Evolutionary conservation across 2,888 invertebrate genomes (phyloP).

Genomic region (Epistrophe grossulariae): DNA sequence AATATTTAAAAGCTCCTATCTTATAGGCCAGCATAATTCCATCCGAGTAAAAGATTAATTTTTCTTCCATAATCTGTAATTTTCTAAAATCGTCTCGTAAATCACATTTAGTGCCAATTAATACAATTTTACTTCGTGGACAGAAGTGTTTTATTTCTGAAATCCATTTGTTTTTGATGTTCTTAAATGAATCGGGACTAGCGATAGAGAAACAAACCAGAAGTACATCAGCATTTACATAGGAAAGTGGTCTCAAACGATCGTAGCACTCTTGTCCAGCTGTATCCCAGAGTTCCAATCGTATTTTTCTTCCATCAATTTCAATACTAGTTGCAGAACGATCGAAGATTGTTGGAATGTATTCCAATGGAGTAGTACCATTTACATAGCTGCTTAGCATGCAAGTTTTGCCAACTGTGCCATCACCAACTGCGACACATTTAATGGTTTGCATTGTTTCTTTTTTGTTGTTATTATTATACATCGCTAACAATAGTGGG

Average conservation of each 20-base stretch:
- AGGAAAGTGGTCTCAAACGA: constrained; percentile 81
- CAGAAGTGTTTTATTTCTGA: no score
- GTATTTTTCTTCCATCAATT: constrained; percentile 83
- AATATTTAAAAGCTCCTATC: constrained; percentile 82
- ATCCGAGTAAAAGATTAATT: constrained; percentile 82
- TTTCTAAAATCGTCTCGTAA: constrained; percentile 82
- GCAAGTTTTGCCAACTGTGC: no score
- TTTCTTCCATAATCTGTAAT: constrained; percentile 82
- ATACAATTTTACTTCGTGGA: no score
- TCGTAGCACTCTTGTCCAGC: constrained; percentile 83
- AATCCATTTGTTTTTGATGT: no score
- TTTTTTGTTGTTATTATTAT: no score
- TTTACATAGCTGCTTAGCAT: no score
- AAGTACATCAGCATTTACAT: constrained; percentile 75
- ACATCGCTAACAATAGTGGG: no score
- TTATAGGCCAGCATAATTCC: constrained; percentile 80
- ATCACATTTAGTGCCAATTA: constrained; percentile 82
- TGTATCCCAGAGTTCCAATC: constrained; percentile 82
- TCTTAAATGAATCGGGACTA: no score
- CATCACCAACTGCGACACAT: no score
- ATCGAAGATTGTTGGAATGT: constrained; percentile 82
- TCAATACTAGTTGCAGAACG: no score
- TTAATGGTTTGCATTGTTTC: no score
- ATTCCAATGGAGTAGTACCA: constrained; percentile 82
- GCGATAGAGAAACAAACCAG: no score